phyloP scores from a whole-genome alignment of 2,797 vertebrate genomes.

The Pseudotriccus pelzelni region DNA sequence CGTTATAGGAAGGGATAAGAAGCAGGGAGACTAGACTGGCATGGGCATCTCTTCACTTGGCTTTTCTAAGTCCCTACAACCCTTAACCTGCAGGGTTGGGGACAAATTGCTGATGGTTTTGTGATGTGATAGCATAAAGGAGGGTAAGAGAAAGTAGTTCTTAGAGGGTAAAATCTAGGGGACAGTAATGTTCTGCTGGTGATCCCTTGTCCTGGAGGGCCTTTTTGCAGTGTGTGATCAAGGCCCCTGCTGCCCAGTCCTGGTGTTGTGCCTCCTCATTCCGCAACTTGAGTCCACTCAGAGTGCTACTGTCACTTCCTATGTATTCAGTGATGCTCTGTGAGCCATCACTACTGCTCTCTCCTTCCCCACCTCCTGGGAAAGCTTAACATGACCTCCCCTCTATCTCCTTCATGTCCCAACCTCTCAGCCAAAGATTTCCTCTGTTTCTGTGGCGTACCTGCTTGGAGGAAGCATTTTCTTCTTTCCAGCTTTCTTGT shows the following conservation, averaged over 20 bases:
- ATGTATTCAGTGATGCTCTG: rapidly evolving
- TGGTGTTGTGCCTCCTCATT: not conserved
- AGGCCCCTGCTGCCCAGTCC: not conserved
- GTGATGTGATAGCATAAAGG: not conserved
- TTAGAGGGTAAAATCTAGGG: not conserved
- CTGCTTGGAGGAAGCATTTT: not conserved
- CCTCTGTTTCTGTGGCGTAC: not conserved
- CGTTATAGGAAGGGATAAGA: not conserved
- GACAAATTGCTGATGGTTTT: not conserved
- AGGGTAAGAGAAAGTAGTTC: not conserved
- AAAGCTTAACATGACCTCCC: not conserved
- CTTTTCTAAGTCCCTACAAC: not conserved
- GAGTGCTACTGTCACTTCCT: not conserved
- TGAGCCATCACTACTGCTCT: not conserved
- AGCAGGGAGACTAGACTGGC: not conserved
- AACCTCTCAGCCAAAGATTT: not conserved
- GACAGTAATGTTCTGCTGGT: not conserved
- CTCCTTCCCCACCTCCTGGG: not conserved
- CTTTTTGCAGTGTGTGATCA: not conserved
- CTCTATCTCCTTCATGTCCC: not conserved
- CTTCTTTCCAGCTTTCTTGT: not conserved
- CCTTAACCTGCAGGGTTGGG: not conserved
- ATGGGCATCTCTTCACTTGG: not conserved
- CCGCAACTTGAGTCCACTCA: rapidly evolving
- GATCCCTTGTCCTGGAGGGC: not conserved